Base-by-base conservation (phyloP, 2,888 invertebrate species). In the Apamea epomidion region DNA sequence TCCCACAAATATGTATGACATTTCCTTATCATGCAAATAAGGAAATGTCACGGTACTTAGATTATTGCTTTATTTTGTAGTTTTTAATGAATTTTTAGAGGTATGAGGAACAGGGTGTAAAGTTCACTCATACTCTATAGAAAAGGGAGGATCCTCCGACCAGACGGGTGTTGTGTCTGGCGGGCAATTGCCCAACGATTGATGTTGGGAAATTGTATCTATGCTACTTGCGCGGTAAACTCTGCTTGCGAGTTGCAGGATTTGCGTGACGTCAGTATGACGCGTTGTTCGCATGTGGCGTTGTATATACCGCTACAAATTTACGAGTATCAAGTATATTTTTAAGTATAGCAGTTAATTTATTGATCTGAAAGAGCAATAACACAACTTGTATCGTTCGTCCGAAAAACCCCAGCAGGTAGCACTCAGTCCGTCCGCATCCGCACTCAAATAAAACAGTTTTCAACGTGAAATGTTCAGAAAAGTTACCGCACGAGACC, bases 371-470 rank as follows among this genome's bases (percentile, higher is more conserved):
- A 62, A 64, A 78, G 10, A 51, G 1, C 21, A 54, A 37, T 32
- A 7, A 58, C 12, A 71, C 4, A 64, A 32, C 12, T 29, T 14
- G 16, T 58, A 51, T 78, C 84, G 78, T 75, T 65, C 12, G 58
- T 77, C 89, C 29, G 8, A 65, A 89, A 90, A 81, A 12, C 48
- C 71, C 78, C 68, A 12, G 37, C 88, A 91, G 91, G 91, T 91
- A 90, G 87, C 88, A 90, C 90, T 90, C 86, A 88, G 86, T 87
- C 84, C 82, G 78, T 84, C 88, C 83, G 80, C 88, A 90, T 91
- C 89, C 82, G 83, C 90, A 91, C 91, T 91, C 90, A 92, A 90
- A 92, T 92, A 92, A 92, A 92, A 92, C 91, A 92, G 90, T 91
- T 91, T 92, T 91, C 91, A 92, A 88, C 90, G 91, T 86, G 87